phyloP scores from a whole-genome alignment of 2,888 invertebrate species.

The Rhamphomyia laevipes region DNA sequence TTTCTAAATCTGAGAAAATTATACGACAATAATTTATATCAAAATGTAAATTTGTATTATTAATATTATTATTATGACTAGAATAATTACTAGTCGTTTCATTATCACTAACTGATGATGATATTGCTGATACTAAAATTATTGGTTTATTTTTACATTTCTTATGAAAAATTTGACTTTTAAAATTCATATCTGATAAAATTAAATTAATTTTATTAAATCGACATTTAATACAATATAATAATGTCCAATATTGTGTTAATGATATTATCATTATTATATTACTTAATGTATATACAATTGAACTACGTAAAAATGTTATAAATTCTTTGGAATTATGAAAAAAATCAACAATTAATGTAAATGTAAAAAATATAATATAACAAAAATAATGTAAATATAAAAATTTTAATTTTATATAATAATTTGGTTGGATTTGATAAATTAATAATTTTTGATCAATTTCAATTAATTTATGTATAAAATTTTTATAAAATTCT shows the following conservation, averaged over 20 bases:
- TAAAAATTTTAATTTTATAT: neutral
- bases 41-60: neutral
- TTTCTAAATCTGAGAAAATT: slow-evolving; percentile 4
- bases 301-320: slow-evolving; percentile 5
- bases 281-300: slow-evolving; percentile 4
- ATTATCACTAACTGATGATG: neutral
- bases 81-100: neutral
- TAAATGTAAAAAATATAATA: neutral
- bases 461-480: slow-evolving; percentile 5
- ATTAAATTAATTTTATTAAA: slow-evolving; percentile 2
- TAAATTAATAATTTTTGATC: slow-evolving; percentile 6
- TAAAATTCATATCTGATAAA: neutral
- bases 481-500: slow-evolving; percentile 4
- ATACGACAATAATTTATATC: neutral
- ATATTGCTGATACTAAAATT: neutral
- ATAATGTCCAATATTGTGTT: slow-evolving; percentile 3
- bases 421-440: neutral
- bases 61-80: neutral
- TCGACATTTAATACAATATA: slow-evolving; percentile 4
- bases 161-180: neutral
- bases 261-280: slow-evolving; percentile 4
- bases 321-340: neutral
- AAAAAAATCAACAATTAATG: slow-evolving; percentile 5
- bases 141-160: neutral
- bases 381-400: neutral